Percentiles rank a stretch among this genome's conserved stretches.
Evolutionary conservation across 2,888 invertebrate genomes (phyloP).

Genomic region (Phragmatobia fuliginosa): DNA sequence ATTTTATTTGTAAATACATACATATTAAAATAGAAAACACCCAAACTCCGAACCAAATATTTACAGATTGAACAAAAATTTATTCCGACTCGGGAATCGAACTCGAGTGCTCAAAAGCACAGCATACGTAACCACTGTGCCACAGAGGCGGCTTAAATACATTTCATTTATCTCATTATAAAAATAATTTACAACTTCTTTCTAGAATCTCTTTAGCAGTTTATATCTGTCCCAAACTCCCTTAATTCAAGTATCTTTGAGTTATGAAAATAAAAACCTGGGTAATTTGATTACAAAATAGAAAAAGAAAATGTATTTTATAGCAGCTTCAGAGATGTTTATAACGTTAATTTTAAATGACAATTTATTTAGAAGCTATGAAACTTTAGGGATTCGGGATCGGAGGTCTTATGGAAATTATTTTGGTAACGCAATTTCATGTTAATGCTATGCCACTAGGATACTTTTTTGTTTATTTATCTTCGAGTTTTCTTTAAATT

Average conservation of each 20-base stretch:
- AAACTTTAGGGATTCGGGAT: background rate
- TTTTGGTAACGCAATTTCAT: background rate
- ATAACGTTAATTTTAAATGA: conserved; percentile 11
- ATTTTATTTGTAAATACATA: too few species aligned
- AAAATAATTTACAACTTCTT: background rate
- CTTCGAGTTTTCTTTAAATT: background rate
- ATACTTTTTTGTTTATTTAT: background rate
- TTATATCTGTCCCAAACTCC: conserved; percentile 34
- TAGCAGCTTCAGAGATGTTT: conserved; percentile 8
- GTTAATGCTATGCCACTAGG: background rate
- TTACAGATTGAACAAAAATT: too few species aligned
- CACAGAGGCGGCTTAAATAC: too few species aligned
- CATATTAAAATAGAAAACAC: too few species aligned
- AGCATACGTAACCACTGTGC: too few species aligned
- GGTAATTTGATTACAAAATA: conserved; percentile 29
- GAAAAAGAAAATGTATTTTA: conserved; percentile 29
- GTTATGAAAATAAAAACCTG: conserved; percentile 20
- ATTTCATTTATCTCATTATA: background rate
- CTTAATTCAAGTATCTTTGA: conserved; percentile 29
- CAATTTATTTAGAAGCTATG: conserved; percentile 9
- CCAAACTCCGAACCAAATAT: too few species aligned
- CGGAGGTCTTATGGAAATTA: background rate
- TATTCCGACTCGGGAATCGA: too few species aligned
- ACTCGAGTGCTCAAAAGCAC: too few species aligned
- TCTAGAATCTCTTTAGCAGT: conserved; percentile 38